A percentile compares a stretch with the other conserved stretches of the same genome.
Conservation (phyloP, 2,113 vertebrate genomes). For the Neopipo cinnamomea region DNA sequence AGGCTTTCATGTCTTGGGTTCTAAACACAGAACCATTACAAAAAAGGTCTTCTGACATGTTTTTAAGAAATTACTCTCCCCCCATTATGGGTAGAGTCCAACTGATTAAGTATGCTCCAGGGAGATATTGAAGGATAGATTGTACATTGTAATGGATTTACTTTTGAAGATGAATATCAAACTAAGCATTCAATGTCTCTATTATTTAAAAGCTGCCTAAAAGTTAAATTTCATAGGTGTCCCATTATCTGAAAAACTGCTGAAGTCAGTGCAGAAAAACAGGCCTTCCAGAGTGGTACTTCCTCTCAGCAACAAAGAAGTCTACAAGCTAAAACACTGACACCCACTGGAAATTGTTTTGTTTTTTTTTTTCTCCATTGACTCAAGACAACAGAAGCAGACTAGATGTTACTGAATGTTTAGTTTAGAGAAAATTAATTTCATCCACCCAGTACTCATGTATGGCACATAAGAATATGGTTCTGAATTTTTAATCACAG, state of each 20-base stretch:
- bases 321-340: background rate
- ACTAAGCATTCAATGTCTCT: background rate
- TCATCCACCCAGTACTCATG: background rate
- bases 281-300: background rate
- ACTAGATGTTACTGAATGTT: background rate
- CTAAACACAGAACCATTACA: background rate
- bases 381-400: background rate
- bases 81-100: background rate
- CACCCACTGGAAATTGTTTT: background rate
- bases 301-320: background rate
- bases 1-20: background rate
- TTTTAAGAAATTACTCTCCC: background rate
- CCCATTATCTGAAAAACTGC: background rate
- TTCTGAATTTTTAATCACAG: background rate
- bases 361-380: background rate
- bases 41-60: background rate
- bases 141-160: background rate
- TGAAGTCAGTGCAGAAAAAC: background rate
- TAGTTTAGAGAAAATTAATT: background rate
- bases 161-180: background rate
- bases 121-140: background rate
- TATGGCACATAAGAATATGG: background rate
- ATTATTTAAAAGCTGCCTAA: background rate
- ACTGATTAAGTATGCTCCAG: background rate
- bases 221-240: background rate